Evolutionary conservation across 2,888 invertebrate species (phyloP), one percentile per base, ranked within the genome.

Genomic region (Lasius fuliginosus): DNA sequence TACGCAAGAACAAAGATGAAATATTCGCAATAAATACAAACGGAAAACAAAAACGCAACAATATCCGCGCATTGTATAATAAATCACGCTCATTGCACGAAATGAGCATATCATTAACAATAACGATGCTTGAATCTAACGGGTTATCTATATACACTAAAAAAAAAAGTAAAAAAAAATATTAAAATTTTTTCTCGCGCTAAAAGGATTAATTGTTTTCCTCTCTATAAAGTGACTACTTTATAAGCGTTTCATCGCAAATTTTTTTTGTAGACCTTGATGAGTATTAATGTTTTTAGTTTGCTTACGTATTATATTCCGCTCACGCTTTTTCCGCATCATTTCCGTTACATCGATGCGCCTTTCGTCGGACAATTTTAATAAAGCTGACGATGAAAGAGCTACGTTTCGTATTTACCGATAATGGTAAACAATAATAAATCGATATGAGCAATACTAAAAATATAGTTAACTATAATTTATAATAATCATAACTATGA

Each of bases 401-500:
- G 11, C 58, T 73, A 27, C 2, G 15, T 42, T 46, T 42, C 9
- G 3, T 33, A 33, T 69, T 58, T 73, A 27, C 8, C 8, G 4
- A 73, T 40, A 71, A 73, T 27, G 11, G 18, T 40, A 58, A 58
- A 56, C 8, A 56, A 73, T 67, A 67, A 42, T 23, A 42, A 53
- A 53, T 53, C 18, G 6, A 53, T 53, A 53, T 53, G 3, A 2
- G 15, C n/a, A n/a, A 46, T 46, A 18, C 15, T n/a, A n/a, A 56
- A 56, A n/a, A 23, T 56, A n/a, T n/a, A n/a, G n/a, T n/a, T n/a
- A 56, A 56, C 23, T 56, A n/a, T 23, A 56, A 56, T n/a, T 56
- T 56, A 56, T 49, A 49, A 49, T 49, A 18, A 49, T 49, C 46
- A 18, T 4, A 49, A 49, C 15, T 49, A 49, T 49, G 36, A 36